Conservation (phyloP, 2,113 vertebrate genomes). For the Probosciger aterrimus region DNA sequence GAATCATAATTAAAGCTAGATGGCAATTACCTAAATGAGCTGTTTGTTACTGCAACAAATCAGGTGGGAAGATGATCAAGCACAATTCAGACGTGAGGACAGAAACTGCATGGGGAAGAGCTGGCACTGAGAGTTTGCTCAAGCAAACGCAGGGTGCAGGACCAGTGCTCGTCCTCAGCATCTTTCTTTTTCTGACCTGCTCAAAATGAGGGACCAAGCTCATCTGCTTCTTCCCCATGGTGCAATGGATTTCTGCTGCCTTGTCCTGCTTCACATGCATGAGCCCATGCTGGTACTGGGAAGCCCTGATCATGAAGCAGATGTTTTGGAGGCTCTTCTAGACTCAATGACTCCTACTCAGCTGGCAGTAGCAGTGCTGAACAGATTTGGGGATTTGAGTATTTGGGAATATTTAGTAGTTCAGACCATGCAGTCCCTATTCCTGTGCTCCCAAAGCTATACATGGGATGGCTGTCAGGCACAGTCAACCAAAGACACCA, state of each 20-base stretch:
- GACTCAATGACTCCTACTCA: background rate
- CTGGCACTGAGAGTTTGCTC: background rate
- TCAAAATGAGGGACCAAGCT: background rate
- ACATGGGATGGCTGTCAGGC: background rate
- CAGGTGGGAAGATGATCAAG: background rate
- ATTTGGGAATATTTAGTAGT: background rate
- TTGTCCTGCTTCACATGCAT: background rate
- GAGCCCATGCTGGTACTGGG: background rate
- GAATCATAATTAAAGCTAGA: slow-evolving; percentile 6
- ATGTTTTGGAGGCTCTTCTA: background rate
- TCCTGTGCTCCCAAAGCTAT: background rate
- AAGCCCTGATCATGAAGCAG: background rate
- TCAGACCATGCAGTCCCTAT: background rate
- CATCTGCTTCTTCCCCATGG: background rate
- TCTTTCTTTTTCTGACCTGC: background rate
- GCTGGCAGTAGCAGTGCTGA: background rate
- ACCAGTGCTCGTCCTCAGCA: background rate
- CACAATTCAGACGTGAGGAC: background rate
- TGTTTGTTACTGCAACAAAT: background rate
- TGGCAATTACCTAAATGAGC: slow-evolving; percentile 3
- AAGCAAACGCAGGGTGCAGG: background rate
- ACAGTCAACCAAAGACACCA: background rate
- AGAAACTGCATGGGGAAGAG: background rate
- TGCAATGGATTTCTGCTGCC: background rate
- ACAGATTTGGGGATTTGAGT: background rate